Evolutionary conservation across 2,113 vertebrate species (phyloP).

Genomic region (Dipodomys spectabilis): DNA sequence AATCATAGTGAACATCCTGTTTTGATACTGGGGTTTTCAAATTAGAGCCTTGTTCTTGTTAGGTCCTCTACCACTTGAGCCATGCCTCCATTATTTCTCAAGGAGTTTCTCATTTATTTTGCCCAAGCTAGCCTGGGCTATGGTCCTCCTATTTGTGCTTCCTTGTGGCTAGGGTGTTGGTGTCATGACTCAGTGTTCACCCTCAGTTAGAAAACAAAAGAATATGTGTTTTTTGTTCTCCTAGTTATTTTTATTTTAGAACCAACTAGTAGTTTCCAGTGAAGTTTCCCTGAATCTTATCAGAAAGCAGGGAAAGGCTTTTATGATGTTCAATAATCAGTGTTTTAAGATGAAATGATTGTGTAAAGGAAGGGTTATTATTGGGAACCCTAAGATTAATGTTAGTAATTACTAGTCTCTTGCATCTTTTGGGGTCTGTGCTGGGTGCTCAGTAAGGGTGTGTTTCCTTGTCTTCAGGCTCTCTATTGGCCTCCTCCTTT

Average conservation of each 20-base stretch:
- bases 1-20: too few relatives aligned
- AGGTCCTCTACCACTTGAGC: too few relatives aligned
- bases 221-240: background rate
- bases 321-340: conserved; percentile 23
- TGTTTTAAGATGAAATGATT: background rate
- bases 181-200: too few relatives aligned
- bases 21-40: too few relatives aligned
- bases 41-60: too few relatives aligned
- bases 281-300: background rate
- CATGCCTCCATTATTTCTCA: too few relatives aligned
- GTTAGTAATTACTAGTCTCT: background rate
- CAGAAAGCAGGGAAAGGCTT: background rate
- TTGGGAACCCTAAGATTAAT: background rate
- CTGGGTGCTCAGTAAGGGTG: background rate
- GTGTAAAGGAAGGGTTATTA: background rate
- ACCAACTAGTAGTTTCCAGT: conserved; percentile 7
- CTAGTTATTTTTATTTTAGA: background rate
- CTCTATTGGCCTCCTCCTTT: background rate
- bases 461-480: background rate
- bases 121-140: too few relatives aligned
- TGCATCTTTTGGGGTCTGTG: background rate
- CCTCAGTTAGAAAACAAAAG: background rate
- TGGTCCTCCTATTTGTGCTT: too few relatives aligned
- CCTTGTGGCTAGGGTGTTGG: too few relatives aligned
- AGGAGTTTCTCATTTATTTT: too few relatives aligned